Conservation (phyloP, 2,888 invertebrate species). For the Orchesellides sinensis region DNA sequence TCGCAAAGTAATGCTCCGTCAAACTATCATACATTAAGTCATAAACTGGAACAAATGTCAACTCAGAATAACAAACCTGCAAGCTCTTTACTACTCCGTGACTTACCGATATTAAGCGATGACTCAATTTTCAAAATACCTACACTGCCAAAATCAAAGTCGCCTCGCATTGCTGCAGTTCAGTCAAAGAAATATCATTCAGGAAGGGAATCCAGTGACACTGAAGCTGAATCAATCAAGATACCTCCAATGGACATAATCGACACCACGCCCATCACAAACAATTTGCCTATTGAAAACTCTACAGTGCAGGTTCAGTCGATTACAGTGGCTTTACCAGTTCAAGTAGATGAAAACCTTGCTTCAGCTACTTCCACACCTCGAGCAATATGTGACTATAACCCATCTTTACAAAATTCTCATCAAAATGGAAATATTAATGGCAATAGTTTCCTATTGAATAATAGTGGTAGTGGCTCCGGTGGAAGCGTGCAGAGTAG, state of each 20-base stretch:
- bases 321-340: conserved; percentile 46
- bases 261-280: conserved; percentile 72
- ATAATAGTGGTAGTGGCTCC: conserved; percentile 42
- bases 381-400: conserved; percentile 64
- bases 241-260: conserved; percentile 74
- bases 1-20: background rate
- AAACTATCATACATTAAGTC: conserved; percentile 46
- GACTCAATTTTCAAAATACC: conserved; percentile 73
- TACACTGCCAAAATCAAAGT: conserved; percentile 28
- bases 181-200: conserved; percentile 38
- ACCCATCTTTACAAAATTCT: conserved; percentile 52
- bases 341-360: conserved; percentile 14
- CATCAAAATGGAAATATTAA: conserved; percentile 41
- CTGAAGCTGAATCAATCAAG: conserved; percentile 71
- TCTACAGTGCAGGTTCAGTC: conserved; percentile 26
- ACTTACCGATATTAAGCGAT: conserved; percentile 71
- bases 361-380: background rate
- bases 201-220: conserved; percentile 71
- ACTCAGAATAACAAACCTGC: conserved; percentile 63
- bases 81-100: conserved; percentile 51
- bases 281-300: conserved; percentile 50
- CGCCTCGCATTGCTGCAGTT: conserved; percentile 14
- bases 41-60: conserved; percentile 60
- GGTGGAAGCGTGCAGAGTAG: conserved; percentile 62
- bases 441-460: conserved; percentile 26